Base-by-base conservation (phyloP, 1,140 invertebrate species). In the Heliothis subflexa region DNA sequence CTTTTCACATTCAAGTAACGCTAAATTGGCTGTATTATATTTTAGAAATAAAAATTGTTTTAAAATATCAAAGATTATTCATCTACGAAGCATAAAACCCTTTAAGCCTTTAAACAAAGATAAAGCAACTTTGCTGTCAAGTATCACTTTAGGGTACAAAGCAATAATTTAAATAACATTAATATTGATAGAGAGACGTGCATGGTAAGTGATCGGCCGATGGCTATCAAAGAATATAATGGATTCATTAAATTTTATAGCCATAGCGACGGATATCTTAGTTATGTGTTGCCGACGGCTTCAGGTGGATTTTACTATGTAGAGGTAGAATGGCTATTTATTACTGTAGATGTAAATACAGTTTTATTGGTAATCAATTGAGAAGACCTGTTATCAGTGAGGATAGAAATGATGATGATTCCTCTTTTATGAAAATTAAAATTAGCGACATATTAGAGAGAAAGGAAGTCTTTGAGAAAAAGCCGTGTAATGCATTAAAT, bases 81-180 rank as follows among this genome's bases (percentile, higher is more conserved):
- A 13, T 59, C 21, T 13, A 59, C 12, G 13, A 25, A 57, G 55
- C 21, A 64, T 45, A n/a, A 14, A 40, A n/a, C 28, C 28, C 18
- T 57, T 0, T n/a, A 18, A 7, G 61, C 61, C 9, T 64, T 45
- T n/a, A 18, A 3, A 45, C 1, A 18, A 47, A 18, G 14, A 45
- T 11, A 4, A 64, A 45, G n/a, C 16, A 10, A 12, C n/a, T 14
- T 16, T 18, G 40, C 33, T 45, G 33, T 64, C 40, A 40, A 47
- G n/a, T 64, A 45, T 64, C 61, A 45, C 33, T 40, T 18, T 45
- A 18, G 12, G 55, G 21, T 59, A 59, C 55, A 9, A 16, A 45
- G 13, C 33, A 45, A 64, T 47, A 64, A 64, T 64, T 64, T 64
- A 64, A 64, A 64, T 64, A 64, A 3, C 7, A 64, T 64, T 12